Base-by-base conservation (phyloP, 2,113 vertebrate genomes). In the Triplophysa dalaica region DNA sequence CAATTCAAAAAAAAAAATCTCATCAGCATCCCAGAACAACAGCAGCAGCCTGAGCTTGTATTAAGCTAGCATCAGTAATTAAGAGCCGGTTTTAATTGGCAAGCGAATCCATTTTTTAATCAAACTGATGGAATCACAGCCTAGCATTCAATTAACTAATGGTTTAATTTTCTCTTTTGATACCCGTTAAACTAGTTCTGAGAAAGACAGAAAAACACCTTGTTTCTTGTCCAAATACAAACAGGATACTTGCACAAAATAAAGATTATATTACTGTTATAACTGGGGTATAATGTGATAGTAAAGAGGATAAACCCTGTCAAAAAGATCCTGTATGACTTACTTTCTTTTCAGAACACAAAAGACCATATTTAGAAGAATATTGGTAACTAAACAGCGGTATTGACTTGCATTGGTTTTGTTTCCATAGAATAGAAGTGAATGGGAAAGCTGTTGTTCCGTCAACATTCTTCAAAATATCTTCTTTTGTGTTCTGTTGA, bases 11-110 rank as follows among this genome's bases (percentile, higher is more conserved):
- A 24, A 24, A 24, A 24, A 24, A 24, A 1, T 24, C 45, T 76
- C 74, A 75, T 75, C 61, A 75, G 43, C 74, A 52, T 76, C 45
- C 60, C 17, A 33, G 72, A 52, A 76, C 74, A 76, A 76, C n/a
- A 63, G 38, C 60, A n/a, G 41, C 60, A 76, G 21, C 50, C 56
- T 17, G 38, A 75, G 38, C 38, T 62, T 45, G 58, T 61, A 62
- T 62, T 75, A 58, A 75, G 21, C 72, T 48, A 62, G 61, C 43
- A 64, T 64, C 43, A 52, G 74, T 76, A 52, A 76, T 76, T 65
- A 52, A 76, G 61, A 33, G 45, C 11, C 4, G 45, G 1, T 65
- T 48, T 63, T 52, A 65, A 64, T 76, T 50, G 74, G 17, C 26
- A 76, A 76, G 26, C 48, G 0, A 33, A 54, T 65, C 17, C 0